Base-by-base conservation (phyloP, 2,113 vertebrate species). In the Turnix velox region DNA sequence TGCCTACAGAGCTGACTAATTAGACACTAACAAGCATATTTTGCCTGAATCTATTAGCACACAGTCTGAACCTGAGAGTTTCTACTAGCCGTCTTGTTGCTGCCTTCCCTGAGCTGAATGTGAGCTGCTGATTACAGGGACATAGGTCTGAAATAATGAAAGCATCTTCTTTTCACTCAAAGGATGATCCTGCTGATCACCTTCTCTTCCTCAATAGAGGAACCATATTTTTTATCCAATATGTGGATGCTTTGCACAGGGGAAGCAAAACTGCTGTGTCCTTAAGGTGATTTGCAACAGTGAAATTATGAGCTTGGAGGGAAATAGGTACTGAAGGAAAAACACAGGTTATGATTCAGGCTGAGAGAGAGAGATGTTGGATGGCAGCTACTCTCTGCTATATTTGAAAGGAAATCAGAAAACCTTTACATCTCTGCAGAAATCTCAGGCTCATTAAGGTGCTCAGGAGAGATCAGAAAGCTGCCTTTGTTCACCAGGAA, bases 1-100 rank as follows among this genome's bases (percentile, higher is more conserved):
- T 74, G 22, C 83, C 65, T 65, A 73, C 54, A 84, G 75, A 89
- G 77, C 74, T 96, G 95, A 94, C 93, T 97, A 95, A 97, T 97
- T 96, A 94, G 79, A 52, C 40, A 59, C 37, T 97, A 96, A 95
- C 86, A 95, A 95, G 93, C 89, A 54, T 82, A 95, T 96, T 97
- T 96, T 91, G 42, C 80, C 88, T 81, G 86, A 88, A 81, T 96
- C 76, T 92, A 39, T 84, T 92, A 85, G 87, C 75, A 73, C 59
- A 82, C 81, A 62, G 40, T 71, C 82, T 94, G 90, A 96, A 89
- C 82, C 49, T 57, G 59, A 93, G 42, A 43, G 2, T 69, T 84
- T 68, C 73, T 73, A 25, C 35, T 81, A 54, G 66, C 33, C 25
- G 66, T 75, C 49, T 75, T 71, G 24, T 14, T 61, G 93, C 79